These are phyloP conservation scores for Temnothorax longispinosus DNA, from an alignment of 1,140 invertebrate genomes.

Conservation along the genomic window DNA sequence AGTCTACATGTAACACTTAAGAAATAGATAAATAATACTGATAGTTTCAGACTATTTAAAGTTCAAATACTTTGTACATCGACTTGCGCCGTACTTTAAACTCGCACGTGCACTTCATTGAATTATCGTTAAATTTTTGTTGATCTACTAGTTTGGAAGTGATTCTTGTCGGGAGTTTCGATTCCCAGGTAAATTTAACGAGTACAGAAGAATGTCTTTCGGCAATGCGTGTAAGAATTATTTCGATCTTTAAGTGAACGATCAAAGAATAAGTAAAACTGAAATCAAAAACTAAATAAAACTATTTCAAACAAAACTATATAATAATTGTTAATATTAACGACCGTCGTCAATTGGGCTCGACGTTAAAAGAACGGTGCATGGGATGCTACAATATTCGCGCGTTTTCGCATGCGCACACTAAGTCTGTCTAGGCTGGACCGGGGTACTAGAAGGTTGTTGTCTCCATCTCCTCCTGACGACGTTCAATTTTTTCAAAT, in stretches of 20 bases:
- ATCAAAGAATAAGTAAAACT: not conserved
- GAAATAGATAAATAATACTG: conserved; percentile 72
- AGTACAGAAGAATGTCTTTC: not conserved
- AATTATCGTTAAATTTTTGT: conserved; percentile 3
- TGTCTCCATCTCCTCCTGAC: conserved; percentile 82
- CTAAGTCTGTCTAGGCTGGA: conserved; percentile 72
- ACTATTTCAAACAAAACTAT: conserved; percentile 3
- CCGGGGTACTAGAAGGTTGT: conserved; percentile 64
- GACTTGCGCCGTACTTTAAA: not conserved
- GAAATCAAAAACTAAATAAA: not conserved
- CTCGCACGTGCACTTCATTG: not conserved
- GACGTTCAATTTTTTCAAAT: conserved; percentile 87
- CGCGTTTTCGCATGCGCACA: conserved; percentile 42
- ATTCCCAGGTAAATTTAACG: conserved; percentile 2
- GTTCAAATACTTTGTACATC: conserved; percentile 55
- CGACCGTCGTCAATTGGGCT: not conserved
- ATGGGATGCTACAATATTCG: not conserved
- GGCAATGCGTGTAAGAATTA: not conserved
- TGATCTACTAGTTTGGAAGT: conserved; percentile 51
- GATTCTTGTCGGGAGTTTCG: conserved; percentile 48
- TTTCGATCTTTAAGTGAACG: not conserved
- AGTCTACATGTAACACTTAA: conserved; percentile 61
- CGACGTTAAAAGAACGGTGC: conserved; percentile 26
- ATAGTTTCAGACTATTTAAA: conserved; percentile 68
- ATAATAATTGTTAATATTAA: conserved; percentile 5